These are phyloP conservation scores for Stylophora pistillata DNA, from an alignment of 64 coral and sea anemone species.

Conservation along the genomic window DNA sequence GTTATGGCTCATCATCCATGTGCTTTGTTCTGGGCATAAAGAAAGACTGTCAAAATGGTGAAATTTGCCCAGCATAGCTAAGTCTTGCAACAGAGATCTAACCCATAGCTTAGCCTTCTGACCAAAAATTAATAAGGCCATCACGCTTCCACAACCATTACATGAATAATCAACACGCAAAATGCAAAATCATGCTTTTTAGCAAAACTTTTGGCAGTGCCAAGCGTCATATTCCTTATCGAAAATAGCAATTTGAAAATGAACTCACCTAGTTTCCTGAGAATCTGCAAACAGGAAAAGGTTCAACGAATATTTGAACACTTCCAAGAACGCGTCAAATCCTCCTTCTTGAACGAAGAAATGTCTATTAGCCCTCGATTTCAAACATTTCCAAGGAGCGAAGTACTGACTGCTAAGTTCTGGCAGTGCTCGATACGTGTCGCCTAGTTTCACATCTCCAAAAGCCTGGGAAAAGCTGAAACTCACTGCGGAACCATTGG, in stretches of 20 bases:
- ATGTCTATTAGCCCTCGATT: constrained; percentile 72
- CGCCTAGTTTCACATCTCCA: background rate
- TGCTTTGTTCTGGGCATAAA: no score
- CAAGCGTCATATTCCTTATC: background rate
- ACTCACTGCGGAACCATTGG: constrained; percentile 6
- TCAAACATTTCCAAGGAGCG: constrained; percentile 72
- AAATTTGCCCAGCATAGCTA: no score
- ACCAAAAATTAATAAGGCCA: no score
- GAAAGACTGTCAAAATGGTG: no score
- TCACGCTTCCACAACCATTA: no score
- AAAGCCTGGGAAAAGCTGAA: constrained; percentile 19
- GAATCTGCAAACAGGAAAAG: constrained; percentile 22
- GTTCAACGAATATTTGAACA: constrained; percentile 72
- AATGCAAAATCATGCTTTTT: background rate
- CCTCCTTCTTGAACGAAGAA: constrained; percentile 93
- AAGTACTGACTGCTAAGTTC: constrained; percentile 49
- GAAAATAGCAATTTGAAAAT: background rate
- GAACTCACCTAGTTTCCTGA: background rate
- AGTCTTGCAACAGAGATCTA: no score
- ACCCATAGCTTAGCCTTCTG: no score
- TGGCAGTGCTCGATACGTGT: background rate
- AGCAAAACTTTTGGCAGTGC: background rate
- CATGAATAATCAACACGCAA: background rate
- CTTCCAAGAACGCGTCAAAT: constrained; percentile 82
- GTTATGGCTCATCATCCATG: no score